These are phyloP conservation scores for Ptilorrhoa leucosticta DNA, from an alignment of 2,113 vertebrate genomes.

Conservation along the genomic window DNA sequence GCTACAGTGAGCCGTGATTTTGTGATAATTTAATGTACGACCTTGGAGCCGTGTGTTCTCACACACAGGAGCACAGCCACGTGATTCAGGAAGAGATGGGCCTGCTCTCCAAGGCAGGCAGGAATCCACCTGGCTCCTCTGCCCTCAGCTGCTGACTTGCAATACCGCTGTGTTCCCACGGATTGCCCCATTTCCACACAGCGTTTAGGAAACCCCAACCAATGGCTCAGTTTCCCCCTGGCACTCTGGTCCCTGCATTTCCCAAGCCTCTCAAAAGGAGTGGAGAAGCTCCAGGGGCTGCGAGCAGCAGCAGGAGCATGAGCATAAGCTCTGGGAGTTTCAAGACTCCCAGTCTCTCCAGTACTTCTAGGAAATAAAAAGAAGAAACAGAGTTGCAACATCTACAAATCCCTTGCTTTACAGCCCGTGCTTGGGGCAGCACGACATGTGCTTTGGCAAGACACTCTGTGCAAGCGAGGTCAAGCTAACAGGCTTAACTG, in stretches of 20 bases:
- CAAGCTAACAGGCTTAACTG: constrained; percentile 5
- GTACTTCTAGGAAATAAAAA: constrained; percentile 37
- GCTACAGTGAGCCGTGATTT: fast-evolving
- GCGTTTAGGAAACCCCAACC: not conserved
- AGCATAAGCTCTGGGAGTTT: not conserved
- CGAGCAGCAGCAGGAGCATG: not conserved
- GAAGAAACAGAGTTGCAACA: constrained; percentile 47
- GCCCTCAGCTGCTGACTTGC: not conserved
- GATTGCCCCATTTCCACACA: not conserved
- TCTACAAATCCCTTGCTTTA: constrained; percentile 23
- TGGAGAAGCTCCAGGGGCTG: not conserved
- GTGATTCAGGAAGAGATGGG: not conserved
- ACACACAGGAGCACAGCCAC: not conserved
- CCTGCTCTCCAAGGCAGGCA: not conserved
- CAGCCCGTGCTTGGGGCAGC: constrained; percentile 40
- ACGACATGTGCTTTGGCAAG: constrained; percentile 61
- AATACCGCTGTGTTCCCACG: not conserved
- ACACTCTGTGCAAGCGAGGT: not conserved
- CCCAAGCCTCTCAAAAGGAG: not conserved
- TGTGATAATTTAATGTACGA: not conserved
- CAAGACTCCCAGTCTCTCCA: not conserved
- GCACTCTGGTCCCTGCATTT: not conserved
- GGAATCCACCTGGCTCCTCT: not conserved
- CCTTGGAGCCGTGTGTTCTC: fast-evolving
- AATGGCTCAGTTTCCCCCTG: not conserved